These are phyloP conservation scores for Irena cyanogastra DNA, from an alignment of 2,113 vertebrate genomes.

Conservation along the genomic window DNA sequence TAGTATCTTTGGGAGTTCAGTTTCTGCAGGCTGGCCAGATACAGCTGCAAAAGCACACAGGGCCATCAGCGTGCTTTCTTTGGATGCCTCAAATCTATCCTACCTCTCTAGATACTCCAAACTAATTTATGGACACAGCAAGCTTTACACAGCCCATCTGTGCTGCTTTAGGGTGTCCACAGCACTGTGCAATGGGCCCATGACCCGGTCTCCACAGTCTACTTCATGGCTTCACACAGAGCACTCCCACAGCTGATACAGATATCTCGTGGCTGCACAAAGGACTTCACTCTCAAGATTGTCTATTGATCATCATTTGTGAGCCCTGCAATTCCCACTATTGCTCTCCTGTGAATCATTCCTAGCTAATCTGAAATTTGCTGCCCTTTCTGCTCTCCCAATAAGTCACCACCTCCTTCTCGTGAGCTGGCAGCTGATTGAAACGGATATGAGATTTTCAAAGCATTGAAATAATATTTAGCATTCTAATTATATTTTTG, in stretches of 20 bases:
- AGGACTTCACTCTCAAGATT: neutral
- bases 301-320: neutral
- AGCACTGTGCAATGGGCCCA: accelerated
- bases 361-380: neutral
- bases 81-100: neutral
- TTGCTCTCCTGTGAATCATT: neutral
- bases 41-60: neutral
- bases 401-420: slow-evolving; percentile 15
- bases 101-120: neutral
- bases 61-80: neutral
- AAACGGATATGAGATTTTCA: slow-evolving; percentile 27
- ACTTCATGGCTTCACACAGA: neutral
- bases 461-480: slow-evolving; percentile 41
- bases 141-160: neutral
- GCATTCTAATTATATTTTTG: slow-evolving; percentile 40
- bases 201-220: neutral
- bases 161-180: neutral
- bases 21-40: neutral
- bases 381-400: neutral
- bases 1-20: neutral
- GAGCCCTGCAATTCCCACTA: neutral
- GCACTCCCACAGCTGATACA: neutral
- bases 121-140: neutral
- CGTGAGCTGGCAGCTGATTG: neutral
- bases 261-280: neutral